Evolutionary conservation across 2,888 invertebrate species (phyloP), one percentile per base, ranked within the genome.

Genomic region (Hofmannophila pseudospretella): DNA sequence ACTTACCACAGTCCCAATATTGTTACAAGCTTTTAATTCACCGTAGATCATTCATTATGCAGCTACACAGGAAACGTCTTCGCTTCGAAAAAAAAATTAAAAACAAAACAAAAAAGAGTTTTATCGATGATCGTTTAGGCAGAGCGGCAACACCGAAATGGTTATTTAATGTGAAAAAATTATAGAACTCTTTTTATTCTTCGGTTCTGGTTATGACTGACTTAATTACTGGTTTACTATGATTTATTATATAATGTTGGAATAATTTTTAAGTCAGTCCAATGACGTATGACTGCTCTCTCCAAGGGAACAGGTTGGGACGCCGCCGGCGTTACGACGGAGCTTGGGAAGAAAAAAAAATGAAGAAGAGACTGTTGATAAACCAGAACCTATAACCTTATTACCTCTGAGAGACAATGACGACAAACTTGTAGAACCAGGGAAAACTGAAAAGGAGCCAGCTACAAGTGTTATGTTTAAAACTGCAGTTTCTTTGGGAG

Each of bases 221-320:
- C 79, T 84, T 86, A 86, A 86, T 86, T 86, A 85, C 84, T 60
- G 76, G 84, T 74, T 79, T 76, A 81, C 80, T 79, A 85, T 86
- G 85, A 86, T 86, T 86, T 86, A 86, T 85, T 78, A 69, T 78
- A 71, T 78, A 79, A 82, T 74, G 72, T 65, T 58, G 73, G 81
- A 80, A 84, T 81, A 76, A 78, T 81, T 82, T 77, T 79, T 67
- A 64, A 79, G 71, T 64, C 72, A 48, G 67, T 36, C 67, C 79
- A 75, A 80, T 81, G 84, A 84, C 82, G 82, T 82, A 84, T 79
- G 75, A 73, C 78, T 71, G 64, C 63, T 67, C 71, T 70, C 66
- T 59, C 58, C 31, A 42, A 49, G 48, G 49, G 66, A 81, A 81
- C 84, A 68, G 80, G 84, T 84, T 73, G 54, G 44, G 46, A 45